phyloP scores from a whole-genome alignment of 2,113 vertebrate genomes.

The Sturnira hondurensis region DNA sequence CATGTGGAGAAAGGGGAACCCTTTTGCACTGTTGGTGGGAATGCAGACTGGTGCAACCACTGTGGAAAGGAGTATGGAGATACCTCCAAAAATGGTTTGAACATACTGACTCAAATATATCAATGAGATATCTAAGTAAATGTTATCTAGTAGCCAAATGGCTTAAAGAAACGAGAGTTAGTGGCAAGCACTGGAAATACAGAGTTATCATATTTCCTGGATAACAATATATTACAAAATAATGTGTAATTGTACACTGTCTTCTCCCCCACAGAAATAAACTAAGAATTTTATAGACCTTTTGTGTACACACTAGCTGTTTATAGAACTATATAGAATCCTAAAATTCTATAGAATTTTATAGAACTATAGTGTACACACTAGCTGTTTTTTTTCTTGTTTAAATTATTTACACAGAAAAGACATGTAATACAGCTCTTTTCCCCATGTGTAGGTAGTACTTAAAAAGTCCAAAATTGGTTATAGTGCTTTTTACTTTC shows the following conservation, averaged over 20 bases:
- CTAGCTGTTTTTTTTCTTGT: conserved; percentile 39
- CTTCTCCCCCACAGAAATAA: background rate
- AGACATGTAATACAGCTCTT: conserved; percentile 50
- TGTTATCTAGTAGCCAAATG: background rate
- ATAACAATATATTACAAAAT: conserved; percentile 7
- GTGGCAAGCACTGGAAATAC: background rate
- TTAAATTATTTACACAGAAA: conserved; percentile 47
- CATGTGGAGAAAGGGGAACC: too few relatives aligned
- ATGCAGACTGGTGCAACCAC: too few relatives aligned
- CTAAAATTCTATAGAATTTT: too few relatives aligned
- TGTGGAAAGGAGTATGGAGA: too few relatives aligned
- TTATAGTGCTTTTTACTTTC: conserved; percentile 42
- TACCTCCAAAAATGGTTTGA: background rate
- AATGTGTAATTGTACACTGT: background rate
- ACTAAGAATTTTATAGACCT: too few relatives aligned
- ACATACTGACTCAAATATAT: background rate
- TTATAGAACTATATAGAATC: too few relatives aligned
- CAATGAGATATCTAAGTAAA: background rate
- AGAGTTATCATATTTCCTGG: background rate
- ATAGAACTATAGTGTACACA: too few relatives aligned
- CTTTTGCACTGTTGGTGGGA: too few relatives aligned
- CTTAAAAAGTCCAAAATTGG: conserved; percentile 56
- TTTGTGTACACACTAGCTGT: too few relatives aligned
- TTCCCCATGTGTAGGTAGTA: conserved; percentile 60
- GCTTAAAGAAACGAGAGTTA: background rate